phyloP scores from a whole-genome alignment of 2,888 invertebrate genomes.

The Habroteleia sp. region DNA sequence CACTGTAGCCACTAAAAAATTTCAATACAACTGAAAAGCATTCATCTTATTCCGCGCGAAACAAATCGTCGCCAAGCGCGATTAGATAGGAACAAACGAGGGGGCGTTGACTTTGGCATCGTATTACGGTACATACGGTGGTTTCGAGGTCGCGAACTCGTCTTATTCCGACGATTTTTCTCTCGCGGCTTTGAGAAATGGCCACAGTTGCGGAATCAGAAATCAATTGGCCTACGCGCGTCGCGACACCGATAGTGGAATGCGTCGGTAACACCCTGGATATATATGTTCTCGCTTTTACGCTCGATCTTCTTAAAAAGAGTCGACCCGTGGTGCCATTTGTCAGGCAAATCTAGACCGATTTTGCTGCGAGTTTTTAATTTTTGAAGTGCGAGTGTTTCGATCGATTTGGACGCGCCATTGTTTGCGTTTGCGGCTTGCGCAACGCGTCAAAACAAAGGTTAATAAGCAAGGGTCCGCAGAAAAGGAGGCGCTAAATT shows the following conservation, averaged over 20 bases:
- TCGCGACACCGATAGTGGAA: slow-evolving; percentile 19
- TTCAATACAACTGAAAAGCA: slow-evolving; percentile 13
- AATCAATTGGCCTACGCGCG: slow-evolving; percentile 74
- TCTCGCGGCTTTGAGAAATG: slow-evolving; percentile 74
- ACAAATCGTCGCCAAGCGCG: slow-evolving; percentile 44
- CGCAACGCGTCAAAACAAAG: slow-evolving; percentile 21
- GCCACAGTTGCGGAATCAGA: slow-evolving; percentile 75
- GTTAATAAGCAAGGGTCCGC: slow-evolving; percentile 34
- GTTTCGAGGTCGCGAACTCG: slow-evolving; percentile 40
- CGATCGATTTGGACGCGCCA: no score
- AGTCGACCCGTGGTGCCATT: slow-evolving; percentile 7
- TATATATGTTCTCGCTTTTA: slow-evolving; percentile 19
- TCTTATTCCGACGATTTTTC: slow-evolving; percentile 78
- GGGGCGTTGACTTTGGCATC: slow-evolving; percentile 35
- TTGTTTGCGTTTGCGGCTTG: no score
- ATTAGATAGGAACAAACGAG: slow-evolving; percentile 54
- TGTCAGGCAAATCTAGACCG: slow-evolving; percentile 20
- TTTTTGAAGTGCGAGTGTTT: no score
- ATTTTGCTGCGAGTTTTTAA: no score
- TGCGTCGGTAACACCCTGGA: slow-evolving; percentile 9
- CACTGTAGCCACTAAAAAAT: no score
- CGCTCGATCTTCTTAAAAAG: slow-evolving; percentile 38
- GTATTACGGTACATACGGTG: slow-evolving; percentile 31
- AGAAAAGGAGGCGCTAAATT: slow-evolving; percentile 65
- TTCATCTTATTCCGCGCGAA: slow-evolving; percentile 33